Conservation (phyloP, 2,888 invertebrate genomes). For the Phortica okadai region DNA sequence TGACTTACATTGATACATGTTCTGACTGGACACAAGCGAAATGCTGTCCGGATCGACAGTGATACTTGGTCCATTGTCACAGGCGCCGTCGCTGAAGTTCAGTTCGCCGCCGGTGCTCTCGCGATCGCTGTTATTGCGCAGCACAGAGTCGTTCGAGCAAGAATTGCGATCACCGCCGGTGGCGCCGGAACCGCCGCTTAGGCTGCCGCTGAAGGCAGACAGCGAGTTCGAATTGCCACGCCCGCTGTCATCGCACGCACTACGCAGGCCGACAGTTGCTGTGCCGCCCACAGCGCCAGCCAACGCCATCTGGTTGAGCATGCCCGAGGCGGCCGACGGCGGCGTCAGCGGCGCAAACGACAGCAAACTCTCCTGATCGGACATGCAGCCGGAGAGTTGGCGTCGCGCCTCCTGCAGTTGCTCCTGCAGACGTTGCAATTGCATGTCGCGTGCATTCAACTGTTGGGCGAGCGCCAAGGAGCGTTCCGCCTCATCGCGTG, state of each 20-base stretch:
- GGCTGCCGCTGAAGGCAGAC: slow-evolving; percentile 73
- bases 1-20: slow-evolving; percentile 76
- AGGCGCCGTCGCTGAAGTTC: slow-evolving; percentile 84
- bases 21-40: slow-evolving; percentile 76
- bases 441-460: slow-evolving; percentile 90
- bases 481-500: slow-evolving; percentile 92
- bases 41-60: slow-evolving; percentile 77
- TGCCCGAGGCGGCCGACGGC: slow-evolving; percentile 77
- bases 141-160: slow-evolving; percentile 91
- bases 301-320: slow-evolving; percentile 77
- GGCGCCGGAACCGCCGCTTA: slow-evolving; percentile 74
- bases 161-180: slow-evolving; percentile 85
- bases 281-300: slow-evolving; percentile 82
- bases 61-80: slow-evolving; percentile 77
- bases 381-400: slow-evolving; percentile 88
- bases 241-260: slow-evolving; percentile 82
- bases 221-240: slow-evolving; percentile 85
- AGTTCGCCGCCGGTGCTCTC: slow-evolving; percentile 87
- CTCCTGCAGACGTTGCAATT: slow-evolving; percentile 89
- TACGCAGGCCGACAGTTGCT: slow-evolving; percentile 80
- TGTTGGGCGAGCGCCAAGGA: slow-evolving; percentile 91
- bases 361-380: slow-evolving; percentile 89
- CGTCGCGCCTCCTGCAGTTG: slow-evolving; percentile 89
- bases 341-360: slow-evolving; percentile 84
- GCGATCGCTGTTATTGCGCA: slow-evolving; percentile 86